Evolutionary conservation across 2,888 invertebrate genomes (phyloP).

Genomic region (Petrolisthes manimaculis): DNA sequence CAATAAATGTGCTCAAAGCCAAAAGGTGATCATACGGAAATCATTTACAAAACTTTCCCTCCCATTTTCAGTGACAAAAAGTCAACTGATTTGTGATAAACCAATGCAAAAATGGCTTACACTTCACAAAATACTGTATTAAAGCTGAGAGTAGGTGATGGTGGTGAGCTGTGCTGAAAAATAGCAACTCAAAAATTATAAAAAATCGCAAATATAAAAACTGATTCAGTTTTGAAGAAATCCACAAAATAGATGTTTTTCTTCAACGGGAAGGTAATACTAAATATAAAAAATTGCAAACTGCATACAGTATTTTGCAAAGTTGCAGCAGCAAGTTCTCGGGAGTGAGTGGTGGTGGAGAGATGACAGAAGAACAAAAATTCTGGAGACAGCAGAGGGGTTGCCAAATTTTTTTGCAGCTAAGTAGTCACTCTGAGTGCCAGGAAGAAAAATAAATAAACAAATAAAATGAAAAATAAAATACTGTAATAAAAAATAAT

Average conservation of each 20-base stretch:
- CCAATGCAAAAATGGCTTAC: constrained; percentile 57
- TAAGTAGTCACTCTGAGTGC: constrained; percentile 52
- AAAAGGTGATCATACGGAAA: too few relatives aligned
- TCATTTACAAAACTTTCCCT: constrained; percentile 8
- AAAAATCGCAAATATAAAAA: too few relatives aligned
- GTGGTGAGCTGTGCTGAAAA: too few relatives aligned
- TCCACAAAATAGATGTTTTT: too few relatives aligned
- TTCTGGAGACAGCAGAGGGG: constrained; percentile 50
- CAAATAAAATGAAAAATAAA: background rate
- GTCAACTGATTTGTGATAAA: constrained; percentile 54
- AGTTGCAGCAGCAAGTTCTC: constrained; percentile 42
- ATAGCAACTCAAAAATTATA: too few relatives aligned
- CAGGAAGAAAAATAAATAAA: constrained; percentile 33
- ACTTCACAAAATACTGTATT: constrained; percentile 60
- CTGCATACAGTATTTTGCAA: constrained; percentile 54
- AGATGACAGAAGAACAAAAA: constrained; percentile 44
- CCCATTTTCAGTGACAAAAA: constrained; percentile 41
- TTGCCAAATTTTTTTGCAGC: constrained; percentile 54
- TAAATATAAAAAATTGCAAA: too few relatives aligned
- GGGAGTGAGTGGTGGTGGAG: constrained; percentile 28
- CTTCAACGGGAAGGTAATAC: too few relatives aligned
- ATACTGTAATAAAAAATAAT: background rate
- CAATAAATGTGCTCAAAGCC: too few relatives aligned
- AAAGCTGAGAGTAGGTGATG: constrained; percentile 15
- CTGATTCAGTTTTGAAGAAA: too few relatives aligned